A percentile compares a stretch with the other conserved stretches of the same genome.
Evolutionary conservation across 2,797 vertebrate species (phyloP).

Genomic region (Distichodus sexfasciatus): DNA sequence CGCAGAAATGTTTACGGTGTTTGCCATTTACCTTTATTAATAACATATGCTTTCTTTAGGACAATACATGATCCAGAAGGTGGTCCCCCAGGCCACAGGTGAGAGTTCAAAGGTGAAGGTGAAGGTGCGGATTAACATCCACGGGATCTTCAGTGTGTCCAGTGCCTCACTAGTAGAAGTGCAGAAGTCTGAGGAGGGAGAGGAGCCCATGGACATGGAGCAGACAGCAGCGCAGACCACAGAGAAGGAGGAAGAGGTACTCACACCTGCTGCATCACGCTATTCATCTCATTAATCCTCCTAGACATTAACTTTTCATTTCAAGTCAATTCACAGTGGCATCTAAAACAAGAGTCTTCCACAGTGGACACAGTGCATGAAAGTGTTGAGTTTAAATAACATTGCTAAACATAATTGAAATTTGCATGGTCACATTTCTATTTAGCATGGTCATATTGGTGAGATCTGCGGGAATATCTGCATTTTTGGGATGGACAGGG

Average conservation of each 20-base stretch:
- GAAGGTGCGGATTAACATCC: constrained; percentile 92
- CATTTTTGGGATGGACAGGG: too few species aligned
- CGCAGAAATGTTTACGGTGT: too few species aligned
- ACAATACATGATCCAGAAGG: constrained; percentile 91
- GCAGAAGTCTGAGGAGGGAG: constrained; percentile 86
- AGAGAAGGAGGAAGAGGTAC: constrained; percentile 90
- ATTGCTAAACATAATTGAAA: too few species aligned
- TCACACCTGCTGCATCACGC: neutral
- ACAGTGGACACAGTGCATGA: too few species aligned
- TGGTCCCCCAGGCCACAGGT: constrained; percentile 90
- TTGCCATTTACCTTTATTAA: neutral
- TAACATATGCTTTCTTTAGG: constrained; percentile 64
- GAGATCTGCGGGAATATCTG: neutral
- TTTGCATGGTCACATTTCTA: too few species aligned
- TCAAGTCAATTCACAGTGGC: too few species aligned
- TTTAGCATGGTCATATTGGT: neutral
- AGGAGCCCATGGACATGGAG: constrained; percentile 94
- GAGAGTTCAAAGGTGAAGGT: constrained; percentile 96
- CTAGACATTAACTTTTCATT: too few species aligned
- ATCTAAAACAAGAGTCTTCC: too few species aligned
- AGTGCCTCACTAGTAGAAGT: constrained; percentile 91
- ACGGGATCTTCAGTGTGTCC: constrained; percentile 94
- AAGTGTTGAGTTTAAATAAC: too few species aligned
- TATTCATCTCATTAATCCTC: too few species aligned
- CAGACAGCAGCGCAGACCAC: constrained; percentile 69